These are phyloP conservation scores for Sarcophaga carnaria DNA, from an alignment of 2,888 invertebrate species.

Conservation along the genomic window DNA sequence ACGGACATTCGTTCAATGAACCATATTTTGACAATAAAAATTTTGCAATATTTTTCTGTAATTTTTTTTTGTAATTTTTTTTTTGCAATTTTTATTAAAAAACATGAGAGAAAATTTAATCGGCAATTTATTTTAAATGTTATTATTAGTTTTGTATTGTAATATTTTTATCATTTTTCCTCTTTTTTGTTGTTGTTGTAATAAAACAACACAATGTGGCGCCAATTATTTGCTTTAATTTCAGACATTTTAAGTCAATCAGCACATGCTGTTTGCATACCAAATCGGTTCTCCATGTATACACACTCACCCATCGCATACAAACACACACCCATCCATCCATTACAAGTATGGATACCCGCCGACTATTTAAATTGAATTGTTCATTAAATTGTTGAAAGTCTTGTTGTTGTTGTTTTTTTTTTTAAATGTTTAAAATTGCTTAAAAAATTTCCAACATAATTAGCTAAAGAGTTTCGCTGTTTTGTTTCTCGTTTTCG, in stretches of 20 bases:
- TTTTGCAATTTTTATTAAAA: no score
- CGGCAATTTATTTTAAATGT: not conserved
- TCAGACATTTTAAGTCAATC: slow-evolving; percentile 37
- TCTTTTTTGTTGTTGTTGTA: not conserved
- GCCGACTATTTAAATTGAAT: not conserved
- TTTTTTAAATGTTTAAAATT: no score
- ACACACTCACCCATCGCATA: no score
- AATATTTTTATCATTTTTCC: not conserved
- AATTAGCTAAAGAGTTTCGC: not conserved
- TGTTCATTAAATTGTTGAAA: slow-evolving; percentile 17
- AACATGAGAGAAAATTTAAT: no score
- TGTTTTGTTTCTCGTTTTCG: not conserved
- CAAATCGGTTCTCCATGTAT: slow-evolving; percentile 25
- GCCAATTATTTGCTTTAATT: slow-evolving; percentile 61
- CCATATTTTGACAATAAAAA: not conserved
- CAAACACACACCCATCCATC: no score
- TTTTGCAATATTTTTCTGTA: not conserved
- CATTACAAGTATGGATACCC: no score
- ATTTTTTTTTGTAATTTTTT: not conserved
- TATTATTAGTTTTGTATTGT: not conserved
- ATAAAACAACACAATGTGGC: slow-evolving; percentile 48
- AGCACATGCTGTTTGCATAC: slow-evolving; percentile 53
- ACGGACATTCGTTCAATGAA: slow-evolving; percentile 16
- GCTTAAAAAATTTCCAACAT: not conserved
- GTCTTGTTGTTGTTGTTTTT: not conserved